Conservation (phyloP, 2,113 vertebrate species). For the Lepus europaeus region DNA sequence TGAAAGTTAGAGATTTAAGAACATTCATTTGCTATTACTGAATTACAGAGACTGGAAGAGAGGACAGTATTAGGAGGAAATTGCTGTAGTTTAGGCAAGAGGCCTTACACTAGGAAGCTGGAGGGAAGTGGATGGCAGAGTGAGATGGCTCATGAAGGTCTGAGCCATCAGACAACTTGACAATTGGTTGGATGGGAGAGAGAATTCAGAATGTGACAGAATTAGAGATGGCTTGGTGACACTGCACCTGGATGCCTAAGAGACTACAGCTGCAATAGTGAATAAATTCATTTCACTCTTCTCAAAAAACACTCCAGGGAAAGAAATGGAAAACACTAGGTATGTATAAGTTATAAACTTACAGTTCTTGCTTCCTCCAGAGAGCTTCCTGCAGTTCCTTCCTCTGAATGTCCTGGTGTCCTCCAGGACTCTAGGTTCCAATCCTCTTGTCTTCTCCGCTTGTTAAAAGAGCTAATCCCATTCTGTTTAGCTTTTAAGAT, state of each 20-base stretch:
- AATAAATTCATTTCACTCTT: slow-evolving; percentile 15
- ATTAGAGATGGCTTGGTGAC: slow-evolving; percentile 32
- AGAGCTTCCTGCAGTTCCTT: slow-evolving; percentile 47
- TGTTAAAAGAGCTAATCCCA: slow-evolving; percentile 59
- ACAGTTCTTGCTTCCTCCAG: slow-evolving; percentile 58
- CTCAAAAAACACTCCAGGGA: background rate
- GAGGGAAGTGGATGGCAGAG: background rate
- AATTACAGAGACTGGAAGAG: background rate
- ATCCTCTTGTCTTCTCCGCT: slow-evolving; percentile 67
- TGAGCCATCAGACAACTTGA: background rate
- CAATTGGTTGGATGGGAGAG: background rate
- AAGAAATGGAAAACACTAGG: slow-evolving; percentile 31
- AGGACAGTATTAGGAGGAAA: background rate
- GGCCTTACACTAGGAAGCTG: background rate
- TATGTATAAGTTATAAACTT: slow-evolving; percentile 67
- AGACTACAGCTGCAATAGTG: background rate
- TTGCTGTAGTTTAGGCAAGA: background rate
- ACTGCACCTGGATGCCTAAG: background rate
- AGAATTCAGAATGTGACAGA: slow-evolving; percentile 2
- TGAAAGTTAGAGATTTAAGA: background rate
- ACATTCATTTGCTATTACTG: background rate
- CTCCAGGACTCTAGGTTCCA: background rate
- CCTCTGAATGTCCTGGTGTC: background rate
- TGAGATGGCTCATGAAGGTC: background rate
- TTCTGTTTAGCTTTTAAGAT: slow-evolving; percentile 63